Percentiles rank a stretch among this genome's conserved stretches.
These are phyloP conservation scores for Oasisia sp. DNA, from an alignment of 2,888 invertebrate genomes.

Conservation along the genomic window DNA sequence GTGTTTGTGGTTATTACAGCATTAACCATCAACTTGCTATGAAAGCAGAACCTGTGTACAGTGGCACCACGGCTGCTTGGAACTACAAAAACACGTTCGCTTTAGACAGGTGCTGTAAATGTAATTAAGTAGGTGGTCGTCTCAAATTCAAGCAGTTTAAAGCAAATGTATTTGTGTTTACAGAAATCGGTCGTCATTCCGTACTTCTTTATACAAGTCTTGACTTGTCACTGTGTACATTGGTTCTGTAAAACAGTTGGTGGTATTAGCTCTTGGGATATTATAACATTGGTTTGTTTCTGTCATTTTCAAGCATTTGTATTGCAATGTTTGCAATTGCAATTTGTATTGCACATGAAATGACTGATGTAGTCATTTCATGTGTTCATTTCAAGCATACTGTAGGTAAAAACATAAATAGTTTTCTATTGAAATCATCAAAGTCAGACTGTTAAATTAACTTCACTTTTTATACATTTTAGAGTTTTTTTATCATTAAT, in stretches of 20 bases:
- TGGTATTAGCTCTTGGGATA: not conserved
- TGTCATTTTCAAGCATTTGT: not conserved
- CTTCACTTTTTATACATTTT: not conserved
- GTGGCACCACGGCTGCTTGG: not conserved
- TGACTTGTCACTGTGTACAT: not conserved
- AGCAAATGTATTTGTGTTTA: not conserved
- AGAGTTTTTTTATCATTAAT: not conserved
- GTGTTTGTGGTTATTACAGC: constrained; percentile 1
- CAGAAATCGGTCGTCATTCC: not conserved
- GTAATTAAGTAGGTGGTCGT: not conserved
- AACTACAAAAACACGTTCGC: not conserved
- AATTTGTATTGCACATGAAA: too few species aligned
- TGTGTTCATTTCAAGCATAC: not conserved
- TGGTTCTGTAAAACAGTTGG: not conserved
- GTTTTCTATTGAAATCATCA: not conserved
- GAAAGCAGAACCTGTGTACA: not conserved
- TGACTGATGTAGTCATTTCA: too few species aligned
- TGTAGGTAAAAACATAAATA: not conserved
- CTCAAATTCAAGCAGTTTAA: not conserved
- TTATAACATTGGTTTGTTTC: not conserved
- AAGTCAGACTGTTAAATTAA: not conserved
- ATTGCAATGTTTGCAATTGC: too few species aligned
- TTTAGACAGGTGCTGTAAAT: constrained; percentile 3
- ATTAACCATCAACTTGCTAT: not conserved
- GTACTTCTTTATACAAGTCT: not conserved